Evolutionary conservation across 2,797 vertebrate species (phyloP).

Genomic region (Erethizon dorsatum): DNA sequence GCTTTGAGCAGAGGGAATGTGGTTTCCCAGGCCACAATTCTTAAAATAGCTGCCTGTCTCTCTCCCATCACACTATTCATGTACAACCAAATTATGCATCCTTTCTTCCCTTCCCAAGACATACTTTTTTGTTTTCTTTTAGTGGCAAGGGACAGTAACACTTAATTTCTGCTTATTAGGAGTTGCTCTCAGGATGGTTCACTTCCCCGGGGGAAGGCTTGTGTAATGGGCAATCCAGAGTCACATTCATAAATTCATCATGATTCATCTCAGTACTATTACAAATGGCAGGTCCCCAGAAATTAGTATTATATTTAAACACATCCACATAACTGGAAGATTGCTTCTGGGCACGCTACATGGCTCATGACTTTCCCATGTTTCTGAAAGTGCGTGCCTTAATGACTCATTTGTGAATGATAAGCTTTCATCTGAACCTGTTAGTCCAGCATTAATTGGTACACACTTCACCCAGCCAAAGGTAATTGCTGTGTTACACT

Average conservation of each 20-base stretch:
- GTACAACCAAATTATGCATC: slow-evolving; percentile 43
- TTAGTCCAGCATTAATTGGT: slow-evolving; percentile 60
- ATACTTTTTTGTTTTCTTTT: background rate
- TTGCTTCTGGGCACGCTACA: slow-evolving; percentile 54
- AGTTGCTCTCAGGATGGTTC: slow-evolving; percentile 61
- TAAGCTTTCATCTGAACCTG: slow-evolving; percentile 69
- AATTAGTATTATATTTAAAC: slow-evolving; percentile 75
- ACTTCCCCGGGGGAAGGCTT: slow-evolving; percentile 62
- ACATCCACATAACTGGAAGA: slow-evolving; percentile 62
- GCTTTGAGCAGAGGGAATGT: slow-evolving; percentile 69
- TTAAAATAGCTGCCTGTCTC: slow-evolving; percentile 74
- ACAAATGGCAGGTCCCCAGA: slow-evolving; percentile 55
- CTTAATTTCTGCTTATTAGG: slow-evolving; percentile 73
- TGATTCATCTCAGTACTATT: slow-evolving; percentile 70
- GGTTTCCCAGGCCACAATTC: slow-evolving; percentile 69
- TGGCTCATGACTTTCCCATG: slow-evolving; percentile 49
- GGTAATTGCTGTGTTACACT: slow-evolving; percentile 37
- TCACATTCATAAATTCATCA: slow-evolving; percentile 72
- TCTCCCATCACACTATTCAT: slow-evolving; percentile 43
- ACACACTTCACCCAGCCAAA: slow-evolving; percentile 13
- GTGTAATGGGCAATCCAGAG: slow-evolving; percentile 49
- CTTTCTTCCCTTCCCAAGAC: background rate
- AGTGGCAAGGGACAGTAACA: slow-evolving; percentile 56
- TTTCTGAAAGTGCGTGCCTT: slow-evolving; percentile 67
- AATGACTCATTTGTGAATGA: slow-evolving; percentile 75